Conservation (phyloP, 2,888 invertebrate genomes). For the Strigamia transsilvanica region DNA sequence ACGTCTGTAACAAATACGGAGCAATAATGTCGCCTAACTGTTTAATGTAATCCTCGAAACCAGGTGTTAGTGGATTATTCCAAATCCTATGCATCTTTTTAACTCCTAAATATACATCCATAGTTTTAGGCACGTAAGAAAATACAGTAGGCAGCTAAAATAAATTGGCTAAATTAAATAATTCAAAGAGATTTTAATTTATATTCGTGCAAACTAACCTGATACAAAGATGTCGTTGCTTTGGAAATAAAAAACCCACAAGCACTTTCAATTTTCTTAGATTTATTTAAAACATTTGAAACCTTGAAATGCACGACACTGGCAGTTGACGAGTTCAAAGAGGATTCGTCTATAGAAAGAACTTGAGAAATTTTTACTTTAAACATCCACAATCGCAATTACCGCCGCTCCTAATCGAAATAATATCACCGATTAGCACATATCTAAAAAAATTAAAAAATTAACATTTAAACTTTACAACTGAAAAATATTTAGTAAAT, state of each 20-base stretch:
- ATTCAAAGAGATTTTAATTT: not conserved
- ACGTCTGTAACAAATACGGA: not conserved
- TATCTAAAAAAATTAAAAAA: conserved; percentile 52
- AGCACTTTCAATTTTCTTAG: not conserved
- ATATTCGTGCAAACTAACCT: conserved; percentile 16
- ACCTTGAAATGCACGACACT: conserved; percentile 7
- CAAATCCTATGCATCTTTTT: conserved; percentile 56
- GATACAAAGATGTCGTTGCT: conserved; percentile 55
- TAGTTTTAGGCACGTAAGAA: conserved; percentile 57
- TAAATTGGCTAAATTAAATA: not conserved
- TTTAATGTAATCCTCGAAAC: conserved; percentile 54
- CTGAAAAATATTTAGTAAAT: not conserved
- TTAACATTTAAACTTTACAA: not conserved
- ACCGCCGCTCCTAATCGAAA: conserved; percentile 54
- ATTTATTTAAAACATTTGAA: conserved; percentile 10
- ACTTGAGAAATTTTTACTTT: too few relatives aligned
- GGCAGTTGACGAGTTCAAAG: not conserved
- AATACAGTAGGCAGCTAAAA: conserved; percentile 53
- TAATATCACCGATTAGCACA: conserved; percentile 57
- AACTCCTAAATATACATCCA: conserved; percentile 56
- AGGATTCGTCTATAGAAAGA: not conserved
- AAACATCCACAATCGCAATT: not conserved
- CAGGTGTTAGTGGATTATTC: conserved; percentile 55
- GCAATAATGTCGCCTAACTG: conserved; percentile 48
- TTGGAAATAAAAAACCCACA: conserved; percentile 56